phyloP scores from a whole-genome alignment of 1,140 invertebrate species.

The Euura saliciscinereae region DNA sequence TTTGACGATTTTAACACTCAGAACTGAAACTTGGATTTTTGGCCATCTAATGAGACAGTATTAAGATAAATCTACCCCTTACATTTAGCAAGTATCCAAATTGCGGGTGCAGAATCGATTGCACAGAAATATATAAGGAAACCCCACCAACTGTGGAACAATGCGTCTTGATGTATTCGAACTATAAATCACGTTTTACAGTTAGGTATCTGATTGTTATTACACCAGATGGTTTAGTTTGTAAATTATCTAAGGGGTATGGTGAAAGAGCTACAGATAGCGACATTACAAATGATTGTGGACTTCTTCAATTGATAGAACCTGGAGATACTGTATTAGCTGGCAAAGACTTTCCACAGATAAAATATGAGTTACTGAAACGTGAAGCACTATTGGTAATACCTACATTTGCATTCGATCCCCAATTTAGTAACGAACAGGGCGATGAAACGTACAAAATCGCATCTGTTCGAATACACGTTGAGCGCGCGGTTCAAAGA shows the following conservation, averaged over 20 bases:
- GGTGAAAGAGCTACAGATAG: conserved; percentile 18
- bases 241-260: conserved; percentile 13
- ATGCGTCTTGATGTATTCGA: conserved; percentile 22
- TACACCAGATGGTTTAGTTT: conserved; percentile 13
- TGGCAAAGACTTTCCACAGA: conserved; percentile 45
- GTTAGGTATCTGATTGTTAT: conserved; percentile 23
- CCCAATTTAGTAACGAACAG: conserved; percentile 22
- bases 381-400: conserved; percentile 23
- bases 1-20: neutral
- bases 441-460: conserved; percentile 24
- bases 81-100: conserved; percentile 33
- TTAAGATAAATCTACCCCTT: conserved; percentile 30
- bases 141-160: conserved; percentile 18
- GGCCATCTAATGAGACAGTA: conserved; percentile 10
- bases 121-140: conserved; percentile 17
- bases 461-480: conserved; percentile 30
- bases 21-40: conserved; percentile 18
- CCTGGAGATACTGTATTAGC: conserved; percentile 44
- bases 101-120: conserved; percentile 14
- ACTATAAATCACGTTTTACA: conserved; percentile 21
- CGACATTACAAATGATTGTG: conserved; percentile 29
- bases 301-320: conserved; percentile 41
- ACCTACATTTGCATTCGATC: conserved; percentile 20
- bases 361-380: conserved; percentile 23
- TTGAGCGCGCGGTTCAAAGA: conserved; percentile 29